These are phyloP conservation scores for Liasis olivaceus DNA, from an alignment of 2,797 vertebrate species.

Conservation along the genomic window DNA sequence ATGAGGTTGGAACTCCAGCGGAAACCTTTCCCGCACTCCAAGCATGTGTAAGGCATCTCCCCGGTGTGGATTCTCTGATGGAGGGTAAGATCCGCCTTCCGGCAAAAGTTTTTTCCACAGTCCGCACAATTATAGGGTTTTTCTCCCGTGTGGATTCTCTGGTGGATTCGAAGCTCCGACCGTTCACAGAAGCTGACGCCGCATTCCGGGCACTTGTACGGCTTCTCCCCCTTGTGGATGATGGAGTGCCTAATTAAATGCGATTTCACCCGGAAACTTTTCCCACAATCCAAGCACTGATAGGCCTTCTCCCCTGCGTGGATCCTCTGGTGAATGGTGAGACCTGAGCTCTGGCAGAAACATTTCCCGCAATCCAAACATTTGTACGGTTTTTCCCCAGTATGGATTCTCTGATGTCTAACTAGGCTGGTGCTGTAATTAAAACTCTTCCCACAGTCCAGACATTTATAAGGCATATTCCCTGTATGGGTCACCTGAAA, in stretches of 20 bases:
- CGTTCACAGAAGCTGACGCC: slow-evolving; percentile 19
- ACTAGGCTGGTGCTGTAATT: slow-evolving; percentile 52
- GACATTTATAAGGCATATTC: slow-evolving; percentile 32
- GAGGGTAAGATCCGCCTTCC: slow-evolving; percentile 8
- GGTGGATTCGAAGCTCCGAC: slow-evolving; percentile 25
- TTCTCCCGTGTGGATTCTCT: slow-evolving; percentile 32
- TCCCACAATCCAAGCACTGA: slow-evolving; percentile 68
- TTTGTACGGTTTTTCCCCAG: slow-evolving; percentile 66
- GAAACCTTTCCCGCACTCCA: slow-evolving; percentile 26
- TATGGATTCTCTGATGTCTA: slow-evolving; percentile 40
- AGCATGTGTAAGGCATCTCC: slow-evolving; percentile 1
- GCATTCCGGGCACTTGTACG: slow-evolving; percentile 51
- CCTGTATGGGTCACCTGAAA: slow-evolving; percentile 21
- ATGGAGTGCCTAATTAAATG: slow-evolving; percentile 67
- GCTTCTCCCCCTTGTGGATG: slow-evolving; percentile 67
- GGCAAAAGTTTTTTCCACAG: slow-evolving; percentile 30
- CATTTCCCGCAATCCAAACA: slow-evolving; percentile 66
- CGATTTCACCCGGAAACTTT: slow-evolving; percentile 69
- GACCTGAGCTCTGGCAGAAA: slow-evolving; percentile 68
- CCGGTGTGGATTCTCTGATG: slow-evolving; percentile 33
- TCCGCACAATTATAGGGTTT: slow-evolving; percentile 9
- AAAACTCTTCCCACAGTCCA: slow-evolving; percentile 37
- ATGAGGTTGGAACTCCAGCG: slow-evolving; percentile 28
- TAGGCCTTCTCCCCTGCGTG: slow-evolving; percentile 69
- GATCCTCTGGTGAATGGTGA: slow-evolving; percentile 69